Evolutionary conservation across 2,888 invertebrate genomes (phyloP).

Genomic region (Sturmia bella): DNA sequence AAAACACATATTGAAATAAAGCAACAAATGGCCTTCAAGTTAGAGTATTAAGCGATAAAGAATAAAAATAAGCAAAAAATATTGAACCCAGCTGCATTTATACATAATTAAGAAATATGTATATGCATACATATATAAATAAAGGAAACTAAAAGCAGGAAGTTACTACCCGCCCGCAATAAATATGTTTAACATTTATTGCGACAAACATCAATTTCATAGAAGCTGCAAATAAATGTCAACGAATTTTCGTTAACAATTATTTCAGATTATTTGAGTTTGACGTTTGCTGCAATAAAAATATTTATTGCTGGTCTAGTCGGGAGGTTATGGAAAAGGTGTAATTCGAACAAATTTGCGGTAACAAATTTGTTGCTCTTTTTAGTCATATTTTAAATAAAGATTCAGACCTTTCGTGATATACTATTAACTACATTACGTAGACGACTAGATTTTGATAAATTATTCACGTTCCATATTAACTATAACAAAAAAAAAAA

Average conservation of each 20-base stretch:
- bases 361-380: constrained; percentile 39
- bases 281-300: too few relatives aligned
- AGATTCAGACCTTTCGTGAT: constrained; percentile 84
- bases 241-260: too few relatives aligned
- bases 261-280: too few relatives aligned
- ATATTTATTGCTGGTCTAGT: too few relatives aligned
- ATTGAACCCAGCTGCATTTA: background rate
- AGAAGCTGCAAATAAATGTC: too few relatives aligned
- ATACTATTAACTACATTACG: constrained; percentile 86
- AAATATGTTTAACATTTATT: too few relatives aligned
- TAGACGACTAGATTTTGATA: constrained; percentile 85
- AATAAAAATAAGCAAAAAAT: background rate
- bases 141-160: constrained; percentile 14
- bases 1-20: background rate
- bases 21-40: background rate
- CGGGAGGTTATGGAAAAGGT: constrained; percentile 4
- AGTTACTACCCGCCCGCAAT: too few relatives aligned
- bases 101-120: background rate
- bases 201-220: too few relatives aligned
- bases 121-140: too few relatives aligned
- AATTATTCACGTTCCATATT: constrained; percentile 76
- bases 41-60: background rate
- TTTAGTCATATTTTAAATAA: constrained; percentile 53
- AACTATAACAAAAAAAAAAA: constrained; percentile 73
- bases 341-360: constrained; percentile 21